Percentiles rank a stretch among this genome's conserved stretches.
Conservation (phyloP, 2,888 invertebrate genomes). For the Cenopis cana region DNA sequence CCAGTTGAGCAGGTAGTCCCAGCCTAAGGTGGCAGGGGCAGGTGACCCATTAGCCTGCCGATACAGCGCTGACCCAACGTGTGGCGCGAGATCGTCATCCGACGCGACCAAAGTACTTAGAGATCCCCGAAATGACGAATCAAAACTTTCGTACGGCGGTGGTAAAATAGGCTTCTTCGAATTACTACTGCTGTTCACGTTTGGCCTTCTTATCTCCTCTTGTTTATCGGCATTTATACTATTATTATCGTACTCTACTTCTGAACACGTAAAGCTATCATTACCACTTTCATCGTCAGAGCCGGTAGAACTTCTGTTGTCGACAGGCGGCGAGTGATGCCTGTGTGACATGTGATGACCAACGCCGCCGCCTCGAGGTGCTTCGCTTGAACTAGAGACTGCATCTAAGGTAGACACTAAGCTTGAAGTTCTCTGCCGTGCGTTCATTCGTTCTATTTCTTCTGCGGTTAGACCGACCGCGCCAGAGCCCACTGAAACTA, state of each 20-base stretch:
- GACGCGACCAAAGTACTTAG: slow-evolving; percentile 97
- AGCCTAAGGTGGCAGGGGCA: slow-evolving; percentile 92
- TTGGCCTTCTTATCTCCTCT: slow-evolving; percentile 86
- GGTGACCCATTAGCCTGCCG: slow-evolving; percentile 92
- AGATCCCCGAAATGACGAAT: slow-evolving; percentile 97
- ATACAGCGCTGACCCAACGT: slow-evolving; percentile 91
- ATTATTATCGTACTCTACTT: slow-evolving; percentile 98
- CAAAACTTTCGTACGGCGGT: slow-evolving; percentile 95
- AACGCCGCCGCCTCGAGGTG: slow-evolving; percentile 88
- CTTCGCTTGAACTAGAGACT: slow-evolving; percentile 95
- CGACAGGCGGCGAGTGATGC: slow-evolving; percentile 90
- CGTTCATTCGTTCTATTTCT: slow-evolving; percentile 96
- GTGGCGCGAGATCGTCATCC: slow-evolving; percentile 95
- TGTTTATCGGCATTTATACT: slow-evolving; percentile 92
- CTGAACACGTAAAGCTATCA: slow-evolving; percentile 99
- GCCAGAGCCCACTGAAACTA: slow-evolving; percentile 87
- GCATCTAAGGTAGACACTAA: slow-evolving; percentile 96
- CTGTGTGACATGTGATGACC: slow-evolving; percentile 89
- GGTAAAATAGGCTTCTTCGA: slow-evolving; percentile 89
- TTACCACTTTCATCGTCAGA: slow-evolving; percentile 97
- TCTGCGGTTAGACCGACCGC: slow-evolving; percentile 95
- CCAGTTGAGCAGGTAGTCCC: slow-evolving; percentile 98
- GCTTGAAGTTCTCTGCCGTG: slow-evolving; percentile 94
- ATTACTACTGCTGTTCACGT: slow-evolving; percentile 81
- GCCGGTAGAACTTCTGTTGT: slow-evolving; percentile 90